Evolutionary conservation across 1,140 invertebrate species (phyloP), one percentile per base, ranked within the genome.

Genomic region (Zaprionus lachaisei): DNA sequence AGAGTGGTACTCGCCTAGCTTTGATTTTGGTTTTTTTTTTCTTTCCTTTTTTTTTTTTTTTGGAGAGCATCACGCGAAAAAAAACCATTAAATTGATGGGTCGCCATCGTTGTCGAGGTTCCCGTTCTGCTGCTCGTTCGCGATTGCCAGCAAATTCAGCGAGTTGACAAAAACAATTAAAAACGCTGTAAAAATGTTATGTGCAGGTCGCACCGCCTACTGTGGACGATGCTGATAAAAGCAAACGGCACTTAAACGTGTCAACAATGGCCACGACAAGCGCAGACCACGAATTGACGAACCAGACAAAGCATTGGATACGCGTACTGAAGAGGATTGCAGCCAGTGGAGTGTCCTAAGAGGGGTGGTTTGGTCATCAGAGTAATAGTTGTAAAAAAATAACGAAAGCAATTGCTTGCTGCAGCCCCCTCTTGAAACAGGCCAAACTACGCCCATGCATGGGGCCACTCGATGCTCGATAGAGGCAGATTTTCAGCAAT

Each of bases 221-320:
- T 83, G 76, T 76, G 71, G 65, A 79, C 71, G 70, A 38, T 66
- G 83, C 81, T 85, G 85, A 89, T 89, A 89, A 89, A 89, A 89
- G 85, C 85, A 81, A 89, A 90, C 86, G 85, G 72, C 85, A 90
- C 85, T 89, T 89, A 89, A 91, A 85, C 85, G 85, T 89, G 85
- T 90, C 85, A 89, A 89, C 85, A 89, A 89, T 90, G 81, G 76
- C 54, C 66, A 81, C 79, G 85, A 84, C 84, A 90, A 90, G 81
- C 81, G 68, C 81, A 87, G 85, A 71, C 74, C 81, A 55, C 71
- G 69, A 85, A 84, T 81, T 81, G 83, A 81, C 80, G 83, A 79
- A 69, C 82, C 77, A 68, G 80, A 73, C 77, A 64, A 82, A 66
- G 64, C 80, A 67, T 58, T 22, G 55, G 26, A 55, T 60, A 38